These are phyloP conservation scores for Drosophila niveifrons DNA, from an alignment of 2,888 invertebrate genomes.

Conservation along the genomic window DNA sequence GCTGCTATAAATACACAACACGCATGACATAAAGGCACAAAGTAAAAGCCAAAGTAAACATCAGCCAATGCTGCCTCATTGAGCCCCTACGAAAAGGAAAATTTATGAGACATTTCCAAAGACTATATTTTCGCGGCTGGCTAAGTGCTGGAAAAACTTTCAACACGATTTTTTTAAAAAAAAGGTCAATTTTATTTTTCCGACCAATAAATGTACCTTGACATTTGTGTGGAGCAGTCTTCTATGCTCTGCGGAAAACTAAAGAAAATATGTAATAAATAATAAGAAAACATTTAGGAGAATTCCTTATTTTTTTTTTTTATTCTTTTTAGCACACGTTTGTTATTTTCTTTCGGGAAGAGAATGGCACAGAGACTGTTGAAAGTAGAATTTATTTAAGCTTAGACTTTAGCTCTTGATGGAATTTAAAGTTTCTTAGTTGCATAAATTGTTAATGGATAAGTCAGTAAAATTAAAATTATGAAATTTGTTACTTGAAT, in stretches of 20 bases:
- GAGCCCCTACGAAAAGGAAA: constrained; percentile 49
- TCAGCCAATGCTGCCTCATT: constrained; percentile 64
- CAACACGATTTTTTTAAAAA: constrained; percentile 11
- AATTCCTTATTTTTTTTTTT: constrained; percentile 31
- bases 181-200: constrained; percentile 48
- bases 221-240: constrained; percentile 45
- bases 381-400: too few species aligned
- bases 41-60: constrained; percentile 29
- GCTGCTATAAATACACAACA: constrained; percentile 62
- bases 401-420: too few species aligned
- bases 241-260: constrained; percentile 8
- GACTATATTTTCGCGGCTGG: constrained; percentile 27
- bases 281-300: constrained; percentile 37
- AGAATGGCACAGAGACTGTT: too few species aligned
- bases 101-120: constrained; percentile 57
- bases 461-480: too few species aligned
- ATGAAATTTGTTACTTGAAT: too few species aligned
- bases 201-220: constrained; percentile 60
- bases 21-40: constrained; percentile 13
- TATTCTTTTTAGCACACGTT: constrained; percentile 28
- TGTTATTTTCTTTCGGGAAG: constrained; percentile 17
- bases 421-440: too few species aligned
- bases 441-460: too few species aligned
- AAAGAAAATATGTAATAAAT: constrained; percentile 44
- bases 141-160: constrained; percentile 50